Conservation (phyloP, 2,113 vertebrate species). For the Embiotoca jacksoni region DNA sequence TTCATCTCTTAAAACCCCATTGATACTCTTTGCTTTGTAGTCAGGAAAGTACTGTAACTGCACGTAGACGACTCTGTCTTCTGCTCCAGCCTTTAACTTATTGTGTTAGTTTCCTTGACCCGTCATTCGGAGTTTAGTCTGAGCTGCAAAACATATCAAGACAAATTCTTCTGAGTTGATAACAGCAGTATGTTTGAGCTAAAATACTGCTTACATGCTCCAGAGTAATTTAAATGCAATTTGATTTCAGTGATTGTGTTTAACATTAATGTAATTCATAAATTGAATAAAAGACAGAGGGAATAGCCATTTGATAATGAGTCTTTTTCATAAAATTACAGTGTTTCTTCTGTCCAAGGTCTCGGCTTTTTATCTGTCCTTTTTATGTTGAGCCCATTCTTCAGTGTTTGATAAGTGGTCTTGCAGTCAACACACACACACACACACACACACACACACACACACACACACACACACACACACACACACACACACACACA, state of each 20-base stretch:
- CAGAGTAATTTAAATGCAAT: slow-evolving; percentile 1
- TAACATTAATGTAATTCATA: slow-evolving; percentile 8
- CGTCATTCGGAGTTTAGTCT: slow-evolving; percentile 16
- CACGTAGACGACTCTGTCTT: slow-evolving; percentile 9
- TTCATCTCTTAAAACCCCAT: slow-evolving; percentile 1
- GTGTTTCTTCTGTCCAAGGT: slow-evolving; percentile 43
- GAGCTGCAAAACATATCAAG: slow-evolving; percentile 10
- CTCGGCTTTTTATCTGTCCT: slow-evolving; percentile 33
- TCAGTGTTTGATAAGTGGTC: slow-evolving; percentile 49
- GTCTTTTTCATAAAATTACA: slow-evolving; percentile 44
- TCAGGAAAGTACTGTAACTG: slow-evolving; percentile 12
- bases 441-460: slow-evolving; percentile 8
- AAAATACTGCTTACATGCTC: slow-evolving; percentile 1
- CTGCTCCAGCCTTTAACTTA: slow-evolving; percentile 1
- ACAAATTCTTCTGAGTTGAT: slow-evolving; percentile 3
- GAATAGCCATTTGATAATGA: slow-evolving; percentile 32
- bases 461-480: slow-evolving; percentile 1
- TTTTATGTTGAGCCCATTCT: slow-evolving; percentile 33
- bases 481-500: slow-evolving; percentile 1
- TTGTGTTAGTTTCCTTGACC: background rate
- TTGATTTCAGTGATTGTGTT: slow-evolving; percentile 22
- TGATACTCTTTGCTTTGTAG: slow-evolving; percentile 18
- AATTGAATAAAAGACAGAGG: slow-evolving; percentile 29
- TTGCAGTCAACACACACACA: slow-evolving; percentile 24
- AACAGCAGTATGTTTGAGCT: slow-evolving; percentile 24